Base-by-base conservation (phyloP, 1,140 invertebrate species). In the Diachasma alloeum region DNA sequence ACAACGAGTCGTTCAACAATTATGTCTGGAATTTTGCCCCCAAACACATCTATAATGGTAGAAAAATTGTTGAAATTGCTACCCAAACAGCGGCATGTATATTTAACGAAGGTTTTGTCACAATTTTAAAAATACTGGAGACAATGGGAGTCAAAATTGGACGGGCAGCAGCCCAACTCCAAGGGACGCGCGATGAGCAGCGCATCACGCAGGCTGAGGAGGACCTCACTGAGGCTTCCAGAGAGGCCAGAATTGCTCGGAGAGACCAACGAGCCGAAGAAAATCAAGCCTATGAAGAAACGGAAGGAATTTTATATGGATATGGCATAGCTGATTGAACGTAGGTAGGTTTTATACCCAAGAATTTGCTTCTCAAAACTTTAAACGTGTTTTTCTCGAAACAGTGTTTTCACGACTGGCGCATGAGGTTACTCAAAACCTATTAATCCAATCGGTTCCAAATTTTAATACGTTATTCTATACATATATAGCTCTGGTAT, bases 121-220 rank as follows among this genome's bases (percentile, higher is more conserved):
- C 69, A 74, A 42, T 81, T 19, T 68, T 80, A 69, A 76, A 79
- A 73, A 74, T 78, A 17, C n/a, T 81, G 72, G 66, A 78, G 15
- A 70, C 59, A 5, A 73, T 74, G 69, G 67, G 78, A 22, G 36
- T 73, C 15, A 70, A 42, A 31, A 56, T 80, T 72, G 72, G 76
- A 46, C 76, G 70, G 42, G n/a, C n/a, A 67, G 0, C 2, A 63
- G 42, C 76, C 44, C 36, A 63, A 78, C 48, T 69, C 22, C 67
- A 44, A 19, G 53, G 31, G 8, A 76, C 24, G 36, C 46, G 46
- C 31, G 46, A 72, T 17, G 17, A 22, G 0, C 46, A 1, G 46
- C 75, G 75, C 69, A 63, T 76, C 26, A 24, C 39, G 39, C 39
- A 42, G 39, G 39, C 39, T 42, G 39, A 42, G 39, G 39, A 42